Conservation (phyloP, 37 sponge, comb jelly and placozoan genomes). For the Halichondria panicea region DNA sequence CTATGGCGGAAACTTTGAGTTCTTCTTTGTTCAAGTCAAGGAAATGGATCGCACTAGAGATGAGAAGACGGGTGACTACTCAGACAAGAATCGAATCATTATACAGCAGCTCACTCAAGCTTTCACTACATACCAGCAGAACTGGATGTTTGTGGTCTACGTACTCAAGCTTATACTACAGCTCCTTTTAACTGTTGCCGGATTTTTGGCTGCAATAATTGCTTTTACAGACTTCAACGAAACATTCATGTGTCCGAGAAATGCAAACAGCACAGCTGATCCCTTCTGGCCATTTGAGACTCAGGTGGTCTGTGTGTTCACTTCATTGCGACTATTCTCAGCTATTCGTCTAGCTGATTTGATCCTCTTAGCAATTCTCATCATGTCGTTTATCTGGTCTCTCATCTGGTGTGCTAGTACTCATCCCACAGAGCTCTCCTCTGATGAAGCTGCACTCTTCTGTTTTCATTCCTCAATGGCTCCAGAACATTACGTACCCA, state of each 20-base stretch:
- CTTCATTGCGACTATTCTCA: constrained; percentile 50
- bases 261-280: neutral
- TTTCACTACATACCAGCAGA: constrained; percentile 44
- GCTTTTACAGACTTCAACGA: constrained; percentile 47
- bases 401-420: constrained; percentile 43
- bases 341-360: constrained; percentile 48
- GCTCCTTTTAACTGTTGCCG: constrained; percentile 8
- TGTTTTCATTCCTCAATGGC: constrained; percentile 37
- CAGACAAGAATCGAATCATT: constrained; percentile 33
- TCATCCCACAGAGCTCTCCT: constrained; percentile 47
- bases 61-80: constrained; percentile 38
- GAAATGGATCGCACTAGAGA: constrained; percentile 59
- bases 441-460: constrained; percentile 36
- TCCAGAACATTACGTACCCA: constrained; percentile 38
- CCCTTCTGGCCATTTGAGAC: constrained; percentile 32
- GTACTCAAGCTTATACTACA: constrained; percentile 33
- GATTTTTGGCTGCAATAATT: constrained; percentile 3
- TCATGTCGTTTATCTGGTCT: constrained; percentile 39
- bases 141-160: constrained; percentile 42
- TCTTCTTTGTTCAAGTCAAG: constrained; percentile 32
- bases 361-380: constrained; percentile 31
- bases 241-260: constrained; percentile 50
- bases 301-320: constrained; percentile 52
- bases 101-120: constrained; percentile 21
- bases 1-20: constrained; percentile 56